These are phyloP conservation scores for Myripristis murdjan DNA, from an alignment of 2,797 vertebrate genomes.

Conservation along the genomic window DNA sequence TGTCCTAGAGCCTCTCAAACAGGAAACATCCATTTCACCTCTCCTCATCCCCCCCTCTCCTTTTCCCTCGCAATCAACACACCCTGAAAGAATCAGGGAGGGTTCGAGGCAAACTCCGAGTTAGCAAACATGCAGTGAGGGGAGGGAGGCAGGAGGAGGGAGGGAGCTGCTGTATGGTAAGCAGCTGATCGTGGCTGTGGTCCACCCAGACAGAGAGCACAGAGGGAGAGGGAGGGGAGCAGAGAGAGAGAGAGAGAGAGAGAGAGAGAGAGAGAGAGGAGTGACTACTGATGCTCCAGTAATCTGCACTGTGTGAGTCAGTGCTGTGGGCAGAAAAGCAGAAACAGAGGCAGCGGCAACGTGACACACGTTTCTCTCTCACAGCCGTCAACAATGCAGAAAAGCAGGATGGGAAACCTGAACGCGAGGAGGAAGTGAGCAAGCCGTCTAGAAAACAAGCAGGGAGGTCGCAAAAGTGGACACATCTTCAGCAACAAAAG, in stretches of 20 bases:
- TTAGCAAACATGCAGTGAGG: conserved; percentile 38
- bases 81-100: conserved; percentile 51
- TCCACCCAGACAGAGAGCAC: conserved; percentile 65
- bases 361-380: conserved; percentile 57
- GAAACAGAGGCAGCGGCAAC: conserved; percentile 51
- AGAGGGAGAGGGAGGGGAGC: too few species aligned
- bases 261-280: conserved; percentile 60
- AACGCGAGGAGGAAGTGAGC: conserved; percentile 70
- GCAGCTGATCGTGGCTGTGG: conserved; percentile 83
- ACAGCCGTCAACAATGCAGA: conserved; percentile 57
- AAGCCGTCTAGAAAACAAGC: conserved; percentile 30
- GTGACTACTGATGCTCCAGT: conserved; percentile 80
- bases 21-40: conserved; percentile 36
- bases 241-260: conserved; percentile 35
- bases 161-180: conserved; percentile 67
- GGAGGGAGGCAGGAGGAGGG: conserved; percentile 24
- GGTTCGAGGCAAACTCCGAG: conserved; percentile 48
- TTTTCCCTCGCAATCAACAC: conserved; percentile 58
- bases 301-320: conserved; percentile 74
- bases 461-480: neutral
- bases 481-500: neutral
- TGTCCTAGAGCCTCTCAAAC: conserved; percentile 48
- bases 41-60: conserved; percentile 33
- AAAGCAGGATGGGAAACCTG: conserved; percentile 64
- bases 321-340: conserved; percentile 60